A percentile compares a stretch with the other conserved stretches of the same genome.
These are phyloP conservation scores for Baryphthengus martii DNA, from an alignment of 2,113 vertebrate species.

Conservation along the genomic window DNA sequence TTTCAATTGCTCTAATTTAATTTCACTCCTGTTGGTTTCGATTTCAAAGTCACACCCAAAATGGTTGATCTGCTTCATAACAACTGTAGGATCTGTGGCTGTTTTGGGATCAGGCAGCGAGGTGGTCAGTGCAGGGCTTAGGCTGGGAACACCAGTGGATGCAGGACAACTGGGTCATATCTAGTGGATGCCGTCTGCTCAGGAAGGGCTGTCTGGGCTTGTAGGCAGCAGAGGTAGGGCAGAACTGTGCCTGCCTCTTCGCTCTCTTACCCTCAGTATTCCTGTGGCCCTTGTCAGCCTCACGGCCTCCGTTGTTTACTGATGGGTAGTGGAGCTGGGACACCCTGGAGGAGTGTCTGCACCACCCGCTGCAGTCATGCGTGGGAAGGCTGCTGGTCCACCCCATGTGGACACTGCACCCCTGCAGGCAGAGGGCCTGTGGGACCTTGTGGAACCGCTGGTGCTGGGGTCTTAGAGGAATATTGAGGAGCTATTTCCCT, in stretches of 20 bases:
- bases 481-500: not conserved
- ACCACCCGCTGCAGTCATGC: not conserved
- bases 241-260: not conserved
- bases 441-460: not conserved
- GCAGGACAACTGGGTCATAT: not conserved
- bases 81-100: not conserved
- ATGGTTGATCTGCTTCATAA: not conserved
- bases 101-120: not conserved
- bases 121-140: not conserved
- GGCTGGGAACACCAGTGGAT: not conserved
- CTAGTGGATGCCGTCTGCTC: not conserved
- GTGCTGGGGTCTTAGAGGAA: not conserved
- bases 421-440: not conserved
- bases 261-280: not conserved
- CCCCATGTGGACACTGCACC: not conserved
- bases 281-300: not conserved
- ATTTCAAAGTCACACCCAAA: not conserved
- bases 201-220: not conserved
- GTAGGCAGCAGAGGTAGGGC: not conserved
- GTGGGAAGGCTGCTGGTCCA: not conserved
- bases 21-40: not conserved
- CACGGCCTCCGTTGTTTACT: not conserved
- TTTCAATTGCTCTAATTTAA: not conserved
- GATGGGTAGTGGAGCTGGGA: not conserved
- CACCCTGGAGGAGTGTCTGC: not conserved